Base-by-base conservation (phyloP, 1,140 invertebrate species). In the Musca vetustissima region DNA sequence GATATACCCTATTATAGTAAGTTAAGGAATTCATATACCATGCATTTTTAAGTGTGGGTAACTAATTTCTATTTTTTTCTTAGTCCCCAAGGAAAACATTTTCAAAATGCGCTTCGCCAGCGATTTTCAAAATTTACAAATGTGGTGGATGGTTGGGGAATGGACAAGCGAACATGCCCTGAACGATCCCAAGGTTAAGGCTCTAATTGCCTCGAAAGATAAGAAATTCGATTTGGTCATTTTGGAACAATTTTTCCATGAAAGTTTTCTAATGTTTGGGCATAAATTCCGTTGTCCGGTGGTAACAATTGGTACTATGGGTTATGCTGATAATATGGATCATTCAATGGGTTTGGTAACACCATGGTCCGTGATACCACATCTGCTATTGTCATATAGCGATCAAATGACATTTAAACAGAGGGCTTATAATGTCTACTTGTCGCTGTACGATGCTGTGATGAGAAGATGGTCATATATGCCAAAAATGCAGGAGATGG, bases 291-390 rank as follows among this genome's bases (percentile, higher is more conserved):
- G 84, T 15, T 83, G 85, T 22, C 86, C 85, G 4, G 77, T 87
- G 52, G 83, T 83, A 0, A 81, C 86, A 24, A 77, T 87, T 17
- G 85, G 84, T 9, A 67, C 52, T 8, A 68, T 70, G 70, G 86
- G 86, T 36, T 85, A 86, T 73, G 85, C 79, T 70, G 78, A 87
- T 77, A 85, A 83, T 73, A 76, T 85, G 84, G 86, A 87, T 73
- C 83, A 86, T 69, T 70, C 83, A 28, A 82, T 82, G 72, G 83
- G 86, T 66, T 83, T 87, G 69, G 75, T 86, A 2, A 81, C 86
- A 13, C 86, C 87, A 59, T 78, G 86, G 70, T 83, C 86, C 0
- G 80, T 85, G 6, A 82, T 86, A 49, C 73, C 84, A 9, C 78
- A 84, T 66, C 83, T 86, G 43, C 73, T 85, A 68, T 66, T 86